Conservation (phyloP, 1,140 invertebrate species). For the Drosophila pseudoananassae region DNA sequence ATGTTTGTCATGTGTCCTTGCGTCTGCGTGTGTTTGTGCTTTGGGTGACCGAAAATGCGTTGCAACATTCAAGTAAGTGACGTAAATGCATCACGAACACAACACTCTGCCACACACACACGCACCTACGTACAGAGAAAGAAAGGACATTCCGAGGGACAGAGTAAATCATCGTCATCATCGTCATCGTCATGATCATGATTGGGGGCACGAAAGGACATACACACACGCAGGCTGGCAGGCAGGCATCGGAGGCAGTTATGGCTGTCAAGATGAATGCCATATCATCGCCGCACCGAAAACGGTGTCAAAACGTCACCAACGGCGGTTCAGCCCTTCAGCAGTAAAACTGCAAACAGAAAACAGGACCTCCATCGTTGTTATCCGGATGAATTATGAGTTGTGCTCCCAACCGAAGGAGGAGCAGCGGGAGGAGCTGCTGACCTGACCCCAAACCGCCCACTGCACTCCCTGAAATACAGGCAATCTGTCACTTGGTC, state of each 20-base stretch:
- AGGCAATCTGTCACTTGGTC: slow-evolving; percentile 50
- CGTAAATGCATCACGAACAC: slow-evolving; percentile 77
- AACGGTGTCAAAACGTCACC: slow-evolving; percentile 82
- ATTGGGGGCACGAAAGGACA: slow-evolving; percentile 26
- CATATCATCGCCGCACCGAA: slow-evolving; percentile 81
- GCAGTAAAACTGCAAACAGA: slow-evolving; percentile 53
- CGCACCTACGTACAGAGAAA: slow-evolving; percentile 6
- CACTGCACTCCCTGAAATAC: slow-evolving; percentile 27
- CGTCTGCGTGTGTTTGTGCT: slow-evolving; percentile 35
- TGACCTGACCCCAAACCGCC: slow-evolving; percentile 1
- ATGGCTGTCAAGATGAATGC: slow-evolving; percentile 83
- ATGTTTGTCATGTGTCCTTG: slow-evolving; percentile 41
- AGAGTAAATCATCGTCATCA: slow-evolving; percentile 53
- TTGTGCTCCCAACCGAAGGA: slow-evolving; percentile 44
- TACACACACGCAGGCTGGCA: slow-evolving; percentile 12
- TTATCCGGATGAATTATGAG: slow-evolving; percentile 77
- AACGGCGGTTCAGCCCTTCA: slow-evolving; percentile 48
- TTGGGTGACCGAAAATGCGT: slow-evolving; percentile 66
- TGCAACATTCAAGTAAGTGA: slow-evolving; percentile 82
- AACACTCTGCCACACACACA: slow-evolving; percentile 38
- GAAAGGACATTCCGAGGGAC: slow-evolving; percentile 28
- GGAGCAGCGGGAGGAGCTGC: background rate
- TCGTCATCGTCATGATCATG: slow-evolving; percentile 44
- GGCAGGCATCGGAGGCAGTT: slow-evolving; percentile 62
- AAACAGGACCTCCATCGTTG: slow-evolving; percentile 50